phyloP scores from a whole-genome alignment of 2,888 invertebrate genomes.

The Drosophila stalkeri region DNA sequence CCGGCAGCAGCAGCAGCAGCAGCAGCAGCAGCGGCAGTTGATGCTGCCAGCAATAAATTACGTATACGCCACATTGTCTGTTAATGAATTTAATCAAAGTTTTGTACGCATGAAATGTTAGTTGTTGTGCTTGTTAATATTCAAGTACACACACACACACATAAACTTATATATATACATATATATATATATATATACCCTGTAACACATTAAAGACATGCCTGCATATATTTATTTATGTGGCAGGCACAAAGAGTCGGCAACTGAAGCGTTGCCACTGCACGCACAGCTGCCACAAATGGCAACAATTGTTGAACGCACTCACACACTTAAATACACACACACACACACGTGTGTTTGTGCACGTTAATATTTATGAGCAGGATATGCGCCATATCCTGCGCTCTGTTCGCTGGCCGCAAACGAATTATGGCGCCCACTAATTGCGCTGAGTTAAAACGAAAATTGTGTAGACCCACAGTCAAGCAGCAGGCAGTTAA shows the following conservation, averaged over 20 bases:
- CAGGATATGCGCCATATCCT: constrained; percentile 70
- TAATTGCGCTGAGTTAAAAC: constrained; percentile 75
- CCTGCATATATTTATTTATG: constrained; percentile 30
- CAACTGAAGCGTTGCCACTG: constrained; percentile 29
- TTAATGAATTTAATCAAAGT: constrained; percentile 54
- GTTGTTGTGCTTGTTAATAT: constrained; percentile 14
- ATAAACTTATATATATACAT: not conserved
- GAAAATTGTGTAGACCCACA: constrained; percentile 69
- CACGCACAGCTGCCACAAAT: constrained; percentile 53
- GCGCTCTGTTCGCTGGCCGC: constrained; percentile 62
- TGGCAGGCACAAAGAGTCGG: constrained; percentile 1
- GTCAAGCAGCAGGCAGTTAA: constrained; percentile 53
- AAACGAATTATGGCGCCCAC: constrained; percentile 74
- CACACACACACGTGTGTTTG: not conserved
- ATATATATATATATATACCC: not conserved
- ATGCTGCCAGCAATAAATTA: constrained; percentile 44
- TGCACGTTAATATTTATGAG: constrained; percentile 54
- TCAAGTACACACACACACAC: constrained; percentile 10
- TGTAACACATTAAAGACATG: constrained; percentile 32
- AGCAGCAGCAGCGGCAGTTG: constrained; percentile 3
- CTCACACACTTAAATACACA: constrained; percentile 3
- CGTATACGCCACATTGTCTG: constrained; percentile 59
- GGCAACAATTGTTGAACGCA: constrained; percentile 58
- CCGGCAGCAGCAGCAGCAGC: constrained; percentile 8
- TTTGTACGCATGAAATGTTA: constrained; percentile 12